Evolutionary conservation across 2,113 vertebrate species (phyloP).

Genomic region (Acanthochromis polyacanthus): DNA sequence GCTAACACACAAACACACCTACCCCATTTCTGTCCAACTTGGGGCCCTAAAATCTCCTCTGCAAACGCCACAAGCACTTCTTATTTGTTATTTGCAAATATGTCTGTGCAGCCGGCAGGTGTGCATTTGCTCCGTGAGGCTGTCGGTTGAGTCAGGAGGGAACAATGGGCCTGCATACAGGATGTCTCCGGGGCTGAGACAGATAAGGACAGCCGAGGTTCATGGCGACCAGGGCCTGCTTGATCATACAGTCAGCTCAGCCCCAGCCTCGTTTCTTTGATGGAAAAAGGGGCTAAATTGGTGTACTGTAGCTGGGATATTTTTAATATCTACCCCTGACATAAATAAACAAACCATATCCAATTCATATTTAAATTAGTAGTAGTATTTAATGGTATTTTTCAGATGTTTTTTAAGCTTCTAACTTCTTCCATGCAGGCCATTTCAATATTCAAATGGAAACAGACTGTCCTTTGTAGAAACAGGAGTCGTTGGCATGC

Average conservation of each 20-base stretch:
- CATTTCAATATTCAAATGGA: too few species aligned
- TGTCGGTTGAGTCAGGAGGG: conserved; percentile 58
- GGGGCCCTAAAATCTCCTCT: not conserved
- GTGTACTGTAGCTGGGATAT: not conserved
- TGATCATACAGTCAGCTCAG: not conserved
- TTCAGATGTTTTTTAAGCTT: not conserved
- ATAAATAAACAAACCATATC: not conserved
- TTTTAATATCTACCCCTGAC: not conserved
- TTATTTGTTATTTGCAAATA: not conserved
- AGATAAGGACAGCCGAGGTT: conserved; percentile 70
- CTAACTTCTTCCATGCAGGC: too few species aligned
- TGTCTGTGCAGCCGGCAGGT: conserved; percentile 61
- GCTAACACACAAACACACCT: not conserved
- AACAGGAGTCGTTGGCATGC: too few species aligned
- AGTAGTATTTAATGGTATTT: not conserved
- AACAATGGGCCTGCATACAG: conserved; percentile 82
- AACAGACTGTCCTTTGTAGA: too few species aligned
- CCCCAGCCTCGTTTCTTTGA: not conserved
- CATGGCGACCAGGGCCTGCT: conserved; percentile 33
- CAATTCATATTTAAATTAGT: too few species aligned
- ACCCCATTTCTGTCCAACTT: not conserved
- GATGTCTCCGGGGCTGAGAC: conserved; percentile 60
- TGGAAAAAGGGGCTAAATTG: not conserved
- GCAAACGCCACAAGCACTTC: too few species aligned
- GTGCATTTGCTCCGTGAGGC: conserved; percentile 58